Evolutionary conservation across 2,797 vertebrate genomes (phyloP).

Genomic region (Parotocinclus haroldoi): DNA sequence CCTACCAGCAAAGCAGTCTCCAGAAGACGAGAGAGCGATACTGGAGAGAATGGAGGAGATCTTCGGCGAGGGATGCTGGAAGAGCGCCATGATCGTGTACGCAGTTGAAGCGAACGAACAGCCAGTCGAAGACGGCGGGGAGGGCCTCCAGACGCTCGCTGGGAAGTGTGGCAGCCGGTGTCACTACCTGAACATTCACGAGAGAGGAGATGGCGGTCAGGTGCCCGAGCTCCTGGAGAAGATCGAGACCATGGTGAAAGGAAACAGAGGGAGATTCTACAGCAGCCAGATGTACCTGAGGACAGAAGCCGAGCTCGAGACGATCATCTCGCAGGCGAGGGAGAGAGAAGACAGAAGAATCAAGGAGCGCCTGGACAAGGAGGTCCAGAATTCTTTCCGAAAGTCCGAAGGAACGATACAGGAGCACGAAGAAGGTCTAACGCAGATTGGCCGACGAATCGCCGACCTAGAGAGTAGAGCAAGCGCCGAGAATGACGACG

Average conservation of each 20-base stretch:
- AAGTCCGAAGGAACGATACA: background rate
- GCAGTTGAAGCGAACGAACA: too few species aligned
- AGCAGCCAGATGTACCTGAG: too few species aligned
- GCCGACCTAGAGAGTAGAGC: background rate
- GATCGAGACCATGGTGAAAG: too few species aligned
- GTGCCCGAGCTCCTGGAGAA: background rate
- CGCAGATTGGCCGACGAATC: background rate
- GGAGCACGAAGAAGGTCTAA: background rate
- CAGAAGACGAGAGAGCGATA: too few species aligned
- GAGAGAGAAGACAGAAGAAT: background rate
- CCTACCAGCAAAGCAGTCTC: too few species aligned
- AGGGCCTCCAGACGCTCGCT: too few species aligned
- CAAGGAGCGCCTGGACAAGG: background rate
- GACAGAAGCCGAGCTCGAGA: background rate
- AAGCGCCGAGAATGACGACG: background rate
- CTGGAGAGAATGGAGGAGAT: too few species aligned
- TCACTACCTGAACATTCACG: background rate
- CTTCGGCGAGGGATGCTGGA: too few species aligned
- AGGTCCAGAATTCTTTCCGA: conserved; percentile 4
- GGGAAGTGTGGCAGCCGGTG: conserved; percentile 4
- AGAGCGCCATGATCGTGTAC: too few species aligned
- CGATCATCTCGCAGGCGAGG: background rate
- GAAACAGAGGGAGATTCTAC: too few species aligned
- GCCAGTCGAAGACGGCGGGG: too few species aligned
- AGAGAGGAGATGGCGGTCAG: background rate